Evolutionary conservation across 2,113 vertebrate species (phyloP).

Genomic region (Barbus barbus): DNA sequence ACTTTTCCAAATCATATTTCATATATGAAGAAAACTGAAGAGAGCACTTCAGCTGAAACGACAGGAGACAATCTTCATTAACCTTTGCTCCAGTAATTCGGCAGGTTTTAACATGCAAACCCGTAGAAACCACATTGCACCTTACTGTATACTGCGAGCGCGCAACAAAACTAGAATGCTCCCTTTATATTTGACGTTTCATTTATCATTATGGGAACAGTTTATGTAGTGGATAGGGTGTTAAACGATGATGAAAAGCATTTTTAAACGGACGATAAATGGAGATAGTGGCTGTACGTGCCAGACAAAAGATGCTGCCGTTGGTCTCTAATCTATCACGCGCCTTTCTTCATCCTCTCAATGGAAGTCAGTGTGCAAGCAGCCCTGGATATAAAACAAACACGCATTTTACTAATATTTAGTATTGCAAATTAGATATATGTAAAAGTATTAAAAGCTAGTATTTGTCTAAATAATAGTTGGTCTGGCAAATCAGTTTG

Average conservation of each 20-base stretch:
- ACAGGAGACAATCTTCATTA: conserved; percentile 42
- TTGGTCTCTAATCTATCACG: conserved; percentile 43
- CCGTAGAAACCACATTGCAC: background rate
- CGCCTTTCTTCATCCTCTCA: conserved; percentile 37
- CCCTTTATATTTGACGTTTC: background rate
- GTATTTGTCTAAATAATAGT: background rate
- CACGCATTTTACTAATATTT: background rate
- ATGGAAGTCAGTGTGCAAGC: background rate
- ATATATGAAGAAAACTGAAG: conserved; percentile 64
- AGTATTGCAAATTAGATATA: background rate
- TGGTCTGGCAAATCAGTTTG: background rate
- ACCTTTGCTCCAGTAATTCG: conserved; percentile 45
- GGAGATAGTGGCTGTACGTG: conserved; percentile 5
- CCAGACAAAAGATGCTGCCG: conserved; percentile 73
- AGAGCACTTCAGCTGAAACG: conserved; percentile 55
- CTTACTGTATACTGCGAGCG: background rate
- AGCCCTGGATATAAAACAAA: too few species aligned
- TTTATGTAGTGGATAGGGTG: background rate
- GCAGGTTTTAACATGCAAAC: background rate
- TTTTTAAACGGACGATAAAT: background rate
- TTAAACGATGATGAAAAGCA: background rate
- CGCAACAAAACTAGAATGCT: background rate
- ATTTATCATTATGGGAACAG: background rate
- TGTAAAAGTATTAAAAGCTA: background rate
- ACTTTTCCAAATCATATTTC: conserved; percentile 23